Evolutionary conservation across 2,888 invertebrate species (phyloP).

Genomic region (Kryphioiulus occultus): DNA sequence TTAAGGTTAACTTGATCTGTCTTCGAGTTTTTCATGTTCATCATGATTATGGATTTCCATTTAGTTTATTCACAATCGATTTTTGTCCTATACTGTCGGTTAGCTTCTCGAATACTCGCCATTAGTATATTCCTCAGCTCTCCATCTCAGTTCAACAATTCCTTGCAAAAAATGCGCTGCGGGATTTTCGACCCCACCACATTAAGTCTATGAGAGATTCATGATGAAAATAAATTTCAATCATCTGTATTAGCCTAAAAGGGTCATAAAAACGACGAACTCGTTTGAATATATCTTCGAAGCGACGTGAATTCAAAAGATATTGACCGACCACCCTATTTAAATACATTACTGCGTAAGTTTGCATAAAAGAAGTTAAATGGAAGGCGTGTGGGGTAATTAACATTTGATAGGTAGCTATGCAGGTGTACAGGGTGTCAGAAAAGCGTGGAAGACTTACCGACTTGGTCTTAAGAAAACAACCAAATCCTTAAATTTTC

Average conservation of each 20-base stretch:
- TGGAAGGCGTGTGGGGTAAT: not conserved
- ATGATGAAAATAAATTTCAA: slow-evolving; percentile 15
- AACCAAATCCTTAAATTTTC: too few species aligned
- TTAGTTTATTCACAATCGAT: not conserved
- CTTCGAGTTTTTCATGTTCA: not conserved
- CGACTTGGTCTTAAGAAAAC: too few species aligned
- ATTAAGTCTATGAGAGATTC: not conserved
- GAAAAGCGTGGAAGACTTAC: too few species aligned
- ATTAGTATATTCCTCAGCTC: too few species aligned
- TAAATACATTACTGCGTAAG: not conserved
- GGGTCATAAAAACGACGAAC: not conserved
- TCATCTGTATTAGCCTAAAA: not conserved
- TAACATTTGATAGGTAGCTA: too few species aligned
- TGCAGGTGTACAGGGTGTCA: too few species aligned
- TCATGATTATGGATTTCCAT: not conserved
- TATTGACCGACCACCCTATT: not conserved
- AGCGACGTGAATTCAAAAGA: not conserved
- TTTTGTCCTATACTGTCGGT: not conserved
- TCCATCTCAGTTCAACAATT: not conserved
- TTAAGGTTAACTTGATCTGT: not conserved
- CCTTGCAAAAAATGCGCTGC: not conserved
- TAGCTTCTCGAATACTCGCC: not conserved
- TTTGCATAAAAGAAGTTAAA: not conserved
- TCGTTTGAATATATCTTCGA: not conserved
- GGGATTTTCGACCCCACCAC: slow-evolving; percentile 3